Evolutionary conservation across 1,140 invertebrate genomes (phyloP), one percentile per base, ranked within the genome.

Genomic region (Danaus plexippus): DNA sequence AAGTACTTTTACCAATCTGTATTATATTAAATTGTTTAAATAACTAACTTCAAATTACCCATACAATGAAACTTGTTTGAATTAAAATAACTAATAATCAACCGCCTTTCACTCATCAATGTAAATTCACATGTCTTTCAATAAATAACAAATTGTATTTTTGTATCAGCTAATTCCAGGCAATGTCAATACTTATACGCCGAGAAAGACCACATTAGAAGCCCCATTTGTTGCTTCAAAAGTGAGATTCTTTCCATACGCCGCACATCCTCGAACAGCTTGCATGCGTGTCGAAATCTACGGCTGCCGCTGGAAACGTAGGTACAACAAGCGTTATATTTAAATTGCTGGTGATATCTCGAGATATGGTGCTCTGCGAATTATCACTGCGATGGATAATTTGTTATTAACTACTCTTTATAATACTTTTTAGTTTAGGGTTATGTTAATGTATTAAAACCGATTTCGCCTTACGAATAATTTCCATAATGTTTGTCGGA

Each of bases 261-360:
- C 94, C 54, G 90, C 93, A 57, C 94, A 96, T 77, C 93, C 94
- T 18, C 89, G 96, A 48, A 97, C 96, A 0, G 94, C 97, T 12
- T 98, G 96, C 84, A 93, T 98, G 92, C 88, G 96, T 65, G 94
- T 97, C 8, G 96, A 98, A 87, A 86, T 98, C 52, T 94, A 95
- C 71, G 95, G 95, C 56, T 97, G 95, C 78, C 89, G 89, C 45
- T 95, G 94, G 93, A 92, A 92, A 89, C 93, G 94, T 95, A 90
- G 91, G 93, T 92, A 81, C 62, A 73, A 67, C 59, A 68, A 63
- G 62, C 47, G 61, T 70, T 63, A 58, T 41, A 57, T 64, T 65
- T 11, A 57, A 59, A 66, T 64, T 52, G 77, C 77, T 83, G 47
- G 73, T 75, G 77, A 45, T 55, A 69, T 74, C 72, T 74, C 62